Conservation (phyloP, 2,888 invertebrate genomes). For the Tinea semifulvella region DNA sequence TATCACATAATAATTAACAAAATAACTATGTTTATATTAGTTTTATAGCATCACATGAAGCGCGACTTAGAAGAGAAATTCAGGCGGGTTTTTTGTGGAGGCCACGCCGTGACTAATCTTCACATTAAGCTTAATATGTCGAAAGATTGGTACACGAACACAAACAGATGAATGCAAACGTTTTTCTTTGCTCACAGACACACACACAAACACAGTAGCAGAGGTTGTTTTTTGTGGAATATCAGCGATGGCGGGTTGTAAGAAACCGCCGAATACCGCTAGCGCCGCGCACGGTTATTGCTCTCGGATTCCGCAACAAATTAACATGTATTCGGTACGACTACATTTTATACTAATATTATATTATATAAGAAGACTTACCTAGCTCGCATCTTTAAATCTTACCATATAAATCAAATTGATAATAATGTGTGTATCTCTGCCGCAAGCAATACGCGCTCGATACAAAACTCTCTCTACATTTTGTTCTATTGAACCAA, state of each 20-base stretch:
- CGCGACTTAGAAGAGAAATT: slow-evolving; percentile 21
- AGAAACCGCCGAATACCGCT: slow-evolving; percentile 60
- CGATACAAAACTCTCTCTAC: too few species aligned
- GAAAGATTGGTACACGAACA: slow-evolving; percentile 37
- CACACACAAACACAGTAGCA: slow-evolving; percentile 17
- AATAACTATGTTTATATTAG: slow-evolving; percentile 2
- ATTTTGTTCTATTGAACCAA: too few species aligned
- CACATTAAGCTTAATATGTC: slow-evolving; percentile 48
- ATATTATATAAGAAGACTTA: slow-evolving; percentile 11
- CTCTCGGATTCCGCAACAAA: slow-evolving; percentile 66
- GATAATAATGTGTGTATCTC: not conserved
- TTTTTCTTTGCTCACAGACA: slow-evolving; percentile 15
- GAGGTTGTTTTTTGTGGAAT: slow-evolving; percentile 56
- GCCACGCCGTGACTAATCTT: slow-evolving; percentile 46
- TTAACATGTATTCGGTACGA: slow-evolving; percentile 66
- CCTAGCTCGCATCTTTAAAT: not conserved
- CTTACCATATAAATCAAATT: not conserved
- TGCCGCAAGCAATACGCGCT: not conserved
- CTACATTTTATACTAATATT: slow-evolving; percentile 44
- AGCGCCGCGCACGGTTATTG: slow-evolving; percentile 59
- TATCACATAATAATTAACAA: slow-evolving; percentile 2
- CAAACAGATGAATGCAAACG: slow-evolving; percentile 27
- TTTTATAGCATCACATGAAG: slow-evolving; percentile 7
- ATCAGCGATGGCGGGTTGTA: slow-evolving; percentile 31
- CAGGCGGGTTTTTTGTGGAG: slow-evolving; percentile 31